These are phyloP conservation scores for Percopsis transmontana DNA, from an alignment of 2,113 vertebrate species.

Conservation along the genomic window DNA sequence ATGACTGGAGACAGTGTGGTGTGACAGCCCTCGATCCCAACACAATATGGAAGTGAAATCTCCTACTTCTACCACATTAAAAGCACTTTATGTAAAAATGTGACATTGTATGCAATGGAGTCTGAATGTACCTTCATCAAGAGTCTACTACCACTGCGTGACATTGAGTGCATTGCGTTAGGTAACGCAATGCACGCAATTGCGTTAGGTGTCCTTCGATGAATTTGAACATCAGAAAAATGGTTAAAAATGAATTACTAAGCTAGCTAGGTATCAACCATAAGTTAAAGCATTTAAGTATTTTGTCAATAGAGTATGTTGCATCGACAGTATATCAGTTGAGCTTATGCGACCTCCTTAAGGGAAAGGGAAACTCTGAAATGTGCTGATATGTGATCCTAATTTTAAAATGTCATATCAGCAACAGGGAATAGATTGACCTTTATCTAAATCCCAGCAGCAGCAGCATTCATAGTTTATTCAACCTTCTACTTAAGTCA, in stretches of 20 bases:
- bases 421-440: conserved; percentile 73
- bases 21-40: conserved; percentile 2
- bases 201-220: too few species aligned
- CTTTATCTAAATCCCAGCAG: conserved; percentile 56
- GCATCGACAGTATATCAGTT: background rate
- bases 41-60: conserved; percentile 18
- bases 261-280: too few species aligned
- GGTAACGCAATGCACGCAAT: too few species aligned
- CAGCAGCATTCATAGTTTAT: conserved; percentile 38
- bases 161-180: too few species aligned
- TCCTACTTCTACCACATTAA: background rate
- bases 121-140: too few species aligned
- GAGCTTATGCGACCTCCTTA: conserved; percentile 13
- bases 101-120: too few species aligned
- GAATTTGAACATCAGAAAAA: too few species aligned
- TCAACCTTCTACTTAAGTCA: conserved; percentile 39
- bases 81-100: background rate
- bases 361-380: conserved; percentile 22
- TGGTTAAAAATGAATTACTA: too few species aligned
- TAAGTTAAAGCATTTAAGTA: too few species aligned
- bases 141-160: too few species aligned
- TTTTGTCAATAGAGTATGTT: too few species aligned
- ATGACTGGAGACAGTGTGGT: background rate
- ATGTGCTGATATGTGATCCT: background rate
- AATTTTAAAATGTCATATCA: conserved; percentile 69